phyloP scores from a whole-genome alignment of 2,113 vertebrate species.

The Hydropotes inermis region DNA sequence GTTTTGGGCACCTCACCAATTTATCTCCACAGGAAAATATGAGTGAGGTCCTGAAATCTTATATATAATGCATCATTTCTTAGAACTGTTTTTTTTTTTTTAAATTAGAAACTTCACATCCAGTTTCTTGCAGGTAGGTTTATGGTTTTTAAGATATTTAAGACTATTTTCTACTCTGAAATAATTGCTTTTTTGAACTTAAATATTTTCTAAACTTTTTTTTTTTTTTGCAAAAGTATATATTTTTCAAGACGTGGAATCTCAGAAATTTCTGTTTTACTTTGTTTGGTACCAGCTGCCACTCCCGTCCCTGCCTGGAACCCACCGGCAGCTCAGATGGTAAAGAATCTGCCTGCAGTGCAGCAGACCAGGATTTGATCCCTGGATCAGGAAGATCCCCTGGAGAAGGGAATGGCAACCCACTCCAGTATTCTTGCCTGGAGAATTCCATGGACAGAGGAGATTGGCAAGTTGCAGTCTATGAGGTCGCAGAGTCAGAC shows the following conservation, averaged over 20 bases:
- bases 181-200: not conserved
- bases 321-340: not conserved
- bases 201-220: not conserved
- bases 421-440: not conserved
- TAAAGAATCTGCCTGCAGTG: not conserved
- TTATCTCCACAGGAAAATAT: not conserved
- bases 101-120: not conserved
- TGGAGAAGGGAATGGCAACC: not conserved
- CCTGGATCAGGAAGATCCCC: not conserved
- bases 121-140: not conserved
- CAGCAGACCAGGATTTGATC: not conserved
- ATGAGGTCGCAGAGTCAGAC: not conserved
- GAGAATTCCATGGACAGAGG: not conserved
- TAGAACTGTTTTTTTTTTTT: not conserved
- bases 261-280: not conserved
- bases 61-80: not conserved
- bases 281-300: not conserved
- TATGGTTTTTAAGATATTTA: not conserved
- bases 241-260: not conserved
- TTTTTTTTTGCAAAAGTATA: not conserved
- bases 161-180: not conserved
- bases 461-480: not conserved
- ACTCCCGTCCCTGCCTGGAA: rapidly evolving
- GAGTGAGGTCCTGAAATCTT: not conserved
- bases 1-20: not conserved